Evolutionary conservation across 1,140 invertebrate species (phyloP), one percentile per base, ranked within the genome.

Genomic region (Drosophila lowei): DNA sequence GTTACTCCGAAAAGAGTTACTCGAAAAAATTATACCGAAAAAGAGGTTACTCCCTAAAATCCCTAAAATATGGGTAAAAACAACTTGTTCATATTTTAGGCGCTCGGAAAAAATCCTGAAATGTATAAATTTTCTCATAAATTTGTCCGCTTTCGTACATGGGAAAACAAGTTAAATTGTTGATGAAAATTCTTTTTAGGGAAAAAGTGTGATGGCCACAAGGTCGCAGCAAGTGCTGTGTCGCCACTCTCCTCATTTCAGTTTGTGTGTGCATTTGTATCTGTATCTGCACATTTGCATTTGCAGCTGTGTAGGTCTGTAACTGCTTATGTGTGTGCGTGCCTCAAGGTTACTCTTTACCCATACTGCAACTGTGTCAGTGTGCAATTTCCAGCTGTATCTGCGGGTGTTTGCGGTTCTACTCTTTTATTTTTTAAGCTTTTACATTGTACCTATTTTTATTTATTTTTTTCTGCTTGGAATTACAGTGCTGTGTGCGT

Each of bases 311-410:
- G 13, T 42, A n/a, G n/a, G 50, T 44, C 2, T 7, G 23, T 23
- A 50, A 48, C 50, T 3, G 23, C 5, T 30, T 1, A 28, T 38
- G 62, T 52, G 30, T 34, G 16, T 42, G 50, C 63, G 3, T 8
- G 23, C 34, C 66, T 66, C 66, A 70, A 70, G 66, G 66, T 70
- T 68, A 70, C 34, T 38, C 34, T 68, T 68, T 68, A 68, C 48
- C 38, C 65, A 67, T 67, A 23, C 65, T 56, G 34, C 56, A 70
- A 68, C 64, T 70, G 44, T 68, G 52, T 53, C 66, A 70, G 50
- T 49, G 50, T 49, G 66, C 52, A 70, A 70, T 68, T 70, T 13
- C 1, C 8, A 38, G 13, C 34, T 38, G 34, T 38, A 38, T 38
- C 34, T 38, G 34, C 34, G 34, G 34, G 34, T 70, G 66, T 68